Base-by-base conservation (phyloP, 2,888 invertebrate species). In the Pseudococcus longispinus region DNA sequence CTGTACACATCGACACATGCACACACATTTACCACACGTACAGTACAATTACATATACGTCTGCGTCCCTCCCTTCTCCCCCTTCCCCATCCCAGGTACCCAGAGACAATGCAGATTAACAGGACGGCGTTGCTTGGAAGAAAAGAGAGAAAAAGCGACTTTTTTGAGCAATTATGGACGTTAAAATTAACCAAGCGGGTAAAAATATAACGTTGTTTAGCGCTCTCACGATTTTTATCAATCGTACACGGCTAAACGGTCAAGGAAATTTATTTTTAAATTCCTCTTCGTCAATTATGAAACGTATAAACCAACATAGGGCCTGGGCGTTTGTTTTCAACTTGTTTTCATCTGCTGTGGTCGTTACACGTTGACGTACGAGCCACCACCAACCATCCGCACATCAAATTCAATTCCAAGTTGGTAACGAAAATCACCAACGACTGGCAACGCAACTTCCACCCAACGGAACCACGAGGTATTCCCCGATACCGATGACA, bases 221-320 rank as follows among this genome's bases (percentile, higher is more conserved):
- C 77, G 77, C 77, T 80, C 77, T 80, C 77, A 42, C 77, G 42
- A 37, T 37, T 42, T 80, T 80, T 80, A 80, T 80, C 77, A 42
- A 80, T 80, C 77, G 77, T 80, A 42, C 20, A 70, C n/a, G n/a
- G 20, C 77, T 20, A 80, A 80, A 80, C 42, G 77, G 77, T 80
- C 77, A 80, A 80, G 77, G 74, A 74, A 74, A 37, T 80, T 80
- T 80, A 80, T 80, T 80, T 80, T 80, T 80, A 80, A 80, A 80
- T 80, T 80, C 42, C 37, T 80, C 74, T 29, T 74, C 77, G 77
- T 80, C 42, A 42, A 80, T 80, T 80, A 42, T 29, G 70, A 70
- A 70, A 29, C 70, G 29, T 70, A 70, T 65, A 29, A 70, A 70
- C 70, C 13, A 23, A 60, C 60, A 15, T 60, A 29, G 29, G 70